Conservation (phyloP, 2,113 vertebrate genomes). For the Actenoides hombroni region DNA sequence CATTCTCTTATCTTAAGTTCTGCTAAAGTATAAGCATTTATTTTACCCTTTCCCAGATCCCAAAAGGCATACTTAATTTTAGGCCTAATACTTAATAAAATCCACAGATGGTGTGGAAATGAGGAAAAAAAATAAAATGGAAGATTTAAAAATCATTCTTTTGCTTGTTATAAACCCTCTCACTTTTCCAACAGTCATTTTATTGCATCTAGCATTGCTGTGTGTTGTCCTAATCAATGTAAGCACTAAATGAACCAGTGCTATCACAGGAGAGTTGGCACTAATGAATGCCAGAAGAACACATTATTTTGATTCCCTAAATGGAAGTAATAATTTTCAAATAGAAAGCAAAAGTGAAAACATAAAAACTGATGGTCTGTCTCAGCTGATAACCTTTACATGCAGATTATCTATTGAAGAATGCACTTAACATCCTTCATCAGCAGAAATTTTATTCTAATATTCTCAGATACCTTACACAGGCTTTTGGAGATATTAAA, state of each 20-base stretch:
- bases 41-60: not conserved
- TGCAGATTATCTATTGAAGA: constrained; percentile 17
- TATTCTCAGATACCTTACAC: not conserved
- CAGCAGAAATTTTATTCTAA: not conserved
- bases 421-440: not conserved
- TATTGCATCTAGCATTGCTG: not conserved
- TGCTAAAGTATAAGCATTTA: not conserved
- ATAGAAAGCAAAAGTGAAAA: constrained; percentile 32
- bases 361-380: constrained; percentile 14
- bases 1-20: not conserved
- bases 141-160: not conserved
- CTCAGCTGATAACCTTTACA: constrained; percentile 24
- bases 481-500: not conserved
- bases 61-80: not conserved
- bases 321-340: constrained; percentile 41
- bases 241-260: not conserved
- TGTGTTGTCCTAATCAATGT: not conserved
- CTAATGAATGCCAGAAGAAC: not conserved
- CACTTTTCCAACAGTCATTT: not conserved
- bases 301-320: constrained; percentile 31
- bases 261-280: not conserved
- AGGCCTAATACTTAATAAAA: not conserved
- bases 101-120: not conserved
- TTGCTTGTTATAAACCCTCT: not conserved
- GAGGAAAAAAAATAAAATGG: not conserved